Evolutionary conservation across 2,113 vertebrate species (phyloP).

Genomic region (Phodopus roborovskii): DNA sequence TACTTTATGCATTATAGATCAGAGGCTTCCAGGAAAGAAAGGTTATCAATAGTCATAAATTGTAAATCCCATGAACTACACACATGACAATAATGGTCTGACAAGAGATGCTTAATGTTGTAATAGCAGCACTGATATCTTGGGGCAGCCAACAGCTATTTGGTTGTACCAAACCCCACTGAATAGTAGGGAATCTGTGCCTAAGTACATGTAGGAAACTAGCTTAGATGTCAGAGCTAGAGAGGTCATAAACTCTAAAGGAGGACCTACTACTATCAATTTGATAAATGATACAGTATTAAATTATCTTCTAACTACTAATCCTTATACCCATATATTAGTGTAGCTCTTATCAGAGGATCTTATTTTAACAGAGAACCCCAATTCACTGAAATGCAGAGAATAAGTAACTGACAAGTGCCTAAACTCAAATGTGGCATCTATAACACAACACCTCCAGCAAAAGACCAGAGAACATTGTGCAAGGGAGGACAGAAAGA

Average conservation of each 20-base stretch:
- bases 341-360: neutral
- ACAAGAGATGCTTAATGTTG: neutral
- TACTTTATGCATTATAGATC: neutral
- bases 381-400: neutral
- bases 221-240: neutral
- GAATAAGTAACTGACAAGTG: neutral
- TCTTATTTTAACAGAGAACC: neutral
- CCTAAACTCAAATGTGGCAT: neutral
- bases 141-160: neutral
- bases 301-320: neutral
- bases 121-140: neutral
- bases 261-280: neutral
- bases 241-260: neutral
- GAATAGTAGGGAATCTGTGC: neutral
- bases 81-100: neutral
- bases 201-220: neutral
- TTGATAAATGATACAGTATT: neutral
- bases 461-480: neutral
- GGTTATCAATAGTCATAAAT: neutral
- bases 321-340: neutral
- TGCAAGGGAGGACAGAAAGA: neutral
- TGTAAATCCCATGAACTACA: neutral
- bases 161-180: neutral
- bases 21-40: neutral
- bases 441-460: neutral